These are phyloP conservation scores for Notiomystis cincta DNA, from an alignment of 2,113 vertebrate species.

Conservation along the genomic window DNA sequence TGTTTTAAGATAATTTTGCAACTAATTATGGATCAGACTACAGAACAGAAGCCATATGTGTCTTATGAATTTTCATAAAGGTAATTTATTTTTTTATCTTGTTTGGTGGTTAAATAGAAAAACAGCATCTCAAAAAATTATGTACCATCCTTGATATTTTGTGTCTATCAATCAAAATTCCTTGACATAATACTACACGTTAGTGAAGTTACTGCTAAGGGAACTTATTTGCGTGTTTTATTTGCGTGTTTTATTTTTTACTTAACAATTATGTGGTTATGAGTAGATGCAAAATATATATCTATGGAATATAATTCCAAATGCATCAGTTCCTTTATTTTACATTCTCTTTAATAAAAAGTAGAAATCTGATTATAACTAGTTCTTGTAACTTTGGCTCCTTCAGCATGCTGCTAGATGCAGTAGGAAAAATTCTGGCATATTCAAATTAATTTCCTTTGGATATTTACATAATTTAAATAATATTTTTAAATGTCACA, in stretches of 20 bases:
- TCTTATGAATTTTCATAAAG: background rate
- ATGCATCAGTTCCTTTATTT: background rate
- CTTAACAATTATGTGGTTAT: background rate
- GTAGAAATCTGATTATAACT: background rate
- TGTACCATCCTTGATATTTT: background rate
- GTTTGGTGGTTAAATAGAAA: background rate
- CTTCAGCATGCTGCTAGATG: background rate
- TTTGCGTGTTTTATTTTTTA: background rate
- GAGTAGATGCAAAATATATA: background rate
- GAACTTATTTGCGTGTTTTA: background rate
- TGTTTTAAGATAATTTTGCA: background rate
- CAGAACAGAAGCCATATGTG: background rate
- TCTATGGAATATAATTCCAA: background rate
- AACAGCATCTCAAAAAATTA: background rate
- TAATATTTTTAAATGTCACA: slow-evolving; percentile 1
- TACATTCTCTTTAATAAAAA: background rate
- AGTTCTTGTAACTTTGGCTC: background rate
- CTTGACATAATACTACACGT: background rate
- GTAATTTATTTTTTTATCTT: background rate
- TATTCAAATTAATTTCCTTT: background rate
- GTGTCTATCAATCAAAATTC: background rate
- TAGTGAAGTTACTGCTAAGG: background rate
- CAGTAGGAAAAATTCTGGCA: background rate
- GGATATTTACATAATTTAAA: slow-evolving; percentile 37
- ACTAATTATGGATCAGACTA: background rate